Evolutionary conservation across 1,140 invertebrate species (phyloP), one percentile per base, ranked within the genome.

Genomic region (Dendroctonus valens): DNA sequence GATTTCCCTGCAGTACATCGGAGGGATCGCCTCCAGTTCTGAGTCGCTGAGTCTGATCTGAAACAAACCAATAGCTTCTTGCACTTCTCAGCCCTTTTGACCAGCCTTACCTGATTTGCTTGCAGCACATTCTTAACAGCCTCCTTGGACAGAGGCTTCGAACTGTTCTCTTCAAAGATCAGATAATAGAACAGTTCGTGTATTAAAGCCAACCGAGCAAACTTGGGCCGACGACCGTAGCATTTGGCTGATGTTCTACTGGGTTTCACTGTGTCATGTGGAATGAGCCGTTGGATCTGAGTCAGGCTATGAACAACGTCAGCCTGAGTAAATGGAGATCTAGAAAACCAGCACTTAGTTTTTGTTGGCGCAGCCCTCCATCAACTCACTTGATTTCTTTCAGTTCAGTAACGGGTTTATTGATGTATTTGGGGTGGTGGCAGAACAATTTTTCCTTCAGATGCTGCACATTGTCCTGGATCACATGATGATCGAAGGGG

Each of bases 161-260:
- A 26, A 8, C 52, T 61, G 12, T 55, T 42, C 48, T 53, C 40
- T 7, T 65, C 61, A 48, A 87, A 86, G 2, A 88, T 79, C 5
- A 92, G 71, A 74, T 91, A 91, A 75, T 82, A 91, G 0, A 93
- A 70, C 52, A 89, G 82, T 65, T 85, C 79, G 71, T 93, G 90
- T 12, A 93, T 69, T 11, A 83, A 77, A 68, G 84, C 77, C 78
- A 89, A 85, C 40, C 89, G 79, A 3, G 86, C 74, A 70, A 91
- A 89, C 77, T 91, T 92, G 0, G 90, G 89, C 38, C 58, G 52
- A 39, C 55, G 67, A 12, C 76, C 76, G 48, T 75, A 73, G 1
- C 53, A 39, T 53, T 59, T 70, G n/a, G 70, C 71, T 5, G 49
- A 14, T 5, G 38, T 44, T 46, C 39, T 61, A n/a, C 26, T 15